Evolutionary conservation across 2,113 vertebrate species (phyloP), one percentile per base, ranked within the genome.

Genomic region (Prionailurus viverrinus): DNA sequence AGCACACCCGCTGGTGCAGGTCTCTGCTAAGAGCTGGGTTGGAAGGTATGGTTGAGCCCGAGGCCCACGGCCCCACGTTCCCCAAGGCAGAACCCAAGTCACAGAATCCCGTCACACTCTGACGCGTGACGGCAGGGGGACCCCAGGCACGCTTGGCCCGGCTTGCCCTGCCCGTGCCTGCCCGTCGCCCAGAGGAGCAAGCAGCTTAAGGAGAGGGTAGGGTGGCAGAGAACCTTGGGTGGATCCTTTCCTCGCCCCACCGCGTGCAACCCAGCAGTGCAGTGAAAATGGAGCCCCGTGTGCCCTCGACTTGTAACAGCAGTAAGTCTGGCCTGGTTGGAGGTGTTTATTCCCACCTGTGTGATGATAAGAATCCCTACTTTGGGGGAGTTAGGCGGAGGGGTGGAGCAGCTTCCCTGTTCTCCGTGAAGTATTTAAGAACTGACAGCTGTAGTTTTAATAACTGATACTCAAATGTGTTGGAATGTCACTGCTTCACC

Each of bases 231-330:
- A 14, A 19, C 21, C 11, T 5, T 61, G 7, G 31, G 2, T 55
- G 53, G 71, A 1, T 12, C n/a, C 0, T 5, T 19, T 29, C 18
- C 48, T 68, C 65, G 29, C 33, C 65, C 12, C 7, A 48, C 36
- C 1, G 0, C 18, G 1, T 1, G 0, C 45, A 33, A n/a, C 31
- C 16, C 41, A 6, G 61, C 19, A 23, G n/a, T 10, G 15, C 45
- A 6, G 0, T 53, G 29, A 27, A 81, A 65, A 36, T 0, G 41
- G 69, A 65, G 55, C 71, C 66, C 11, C 9, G 0, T 0, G 3
- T 36, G 14, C 31, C 13, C 27, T 9, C 10, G 61, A 31, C 63
- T 76, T 74, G 8, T 21, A 7, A 48, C 31, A 10, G 4, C 31
- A 13, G 36, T 58, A 23, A 19, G 39, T 39, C 68, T 79, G 53